A percentile compares a stretch with the other conserved stretches of the same genome.
Evolutionary conservation across 2,888 invertebrate species (phyloP).

Genomic region (Lamproptera curius): DNA sequence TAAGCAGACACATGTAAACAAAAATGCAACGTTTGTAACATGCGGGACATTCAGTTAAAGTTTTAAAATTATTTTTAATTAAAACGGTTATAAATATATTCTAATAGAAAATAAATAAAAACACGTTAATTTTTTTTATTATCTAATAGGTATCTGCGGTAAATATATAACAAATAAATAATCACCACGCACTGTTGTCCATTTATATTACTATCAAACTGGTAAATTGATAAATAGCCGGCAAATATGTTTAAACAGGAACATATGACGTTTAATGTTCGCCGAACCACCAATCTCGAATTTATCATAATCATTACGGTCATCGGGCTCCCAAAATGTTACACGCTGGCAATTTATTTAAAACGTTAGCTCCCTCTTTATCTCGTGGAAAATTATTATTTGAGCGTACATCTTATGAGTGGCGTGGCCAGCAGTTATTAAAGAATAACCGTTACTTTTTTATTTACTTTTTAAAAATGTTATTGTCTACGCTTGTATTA

Average conservation of each 20-base stretch:
- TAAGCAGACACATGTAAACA: conserved; percentile 14
- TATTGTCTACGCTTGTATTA: too few relatives aligned
- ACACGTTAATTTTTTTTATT: too few relatives aligned
- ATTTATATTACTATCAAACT: background rate
- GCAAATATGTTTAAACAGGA: conserved; percentile 11
- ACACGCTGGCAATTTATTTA: conserved; percentile 5
- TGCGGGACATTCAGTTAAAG: conserved; percentile 6
- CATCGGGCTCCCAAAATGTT: conserved; percentile 17
- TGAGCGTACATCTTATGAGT: too few relatives aligned
- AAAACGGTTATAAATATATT: too few relatives aligned
- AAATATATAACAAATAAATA: background rate
- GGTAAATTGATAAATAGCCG: conserved; percentile 12
- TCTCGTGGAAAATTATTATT: too few relatives aligned
- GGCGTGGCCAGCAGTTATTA: too few relatives aligned
- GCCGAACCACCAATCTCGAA: conserved; percentile 16
- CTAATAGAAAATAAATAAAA: too few relatives aligned
- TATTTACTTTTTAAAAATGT: too few relatives aligned
- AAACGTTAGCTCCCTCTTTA: too few relatives aligned
- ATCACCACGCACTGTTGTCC: background rate
- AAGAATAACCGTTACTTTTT: too few relatives aligned
- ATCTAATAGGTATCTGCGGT: too few relatives aligned
- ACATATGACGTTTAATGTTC: conserved; percentile 16
- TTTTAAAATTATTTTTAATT: too few relatives aligned
- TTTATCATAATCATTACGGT: conserved; percentile 21
- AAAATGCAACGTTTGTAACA: conserved; percentile 15